phyloP scores from a whole-genome alignment of 2,888 invertebrate species.

The Notodonta ziczac region DNA sequence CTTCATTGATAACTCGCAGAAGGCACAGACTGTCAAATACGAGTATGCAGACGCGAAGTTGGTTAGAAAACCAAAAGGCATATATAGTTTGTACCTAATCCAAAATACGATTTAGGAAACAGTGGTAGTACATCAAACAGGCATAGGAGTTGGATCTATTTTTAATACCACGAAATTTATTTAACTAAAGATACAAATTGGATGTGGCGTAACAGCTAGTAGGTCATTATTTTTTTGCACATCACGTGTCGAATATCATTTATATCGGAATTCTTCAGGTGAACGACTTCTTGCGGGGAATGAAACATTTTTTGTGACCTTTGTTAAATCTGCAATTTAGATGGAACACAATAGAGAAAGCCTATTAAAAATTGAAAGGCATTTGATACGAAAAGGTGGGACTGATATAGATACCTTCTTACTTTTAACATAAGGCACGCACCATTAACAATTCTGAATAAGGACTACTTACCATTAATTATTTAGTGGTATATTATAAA shows the following conservation, averaged over 20 bases:
- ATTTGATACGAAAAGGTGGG: too few species aligned
- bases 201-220: background rate
- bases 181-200: background rate
- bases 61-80: conserved; percentile 14
- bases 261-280: background rate
- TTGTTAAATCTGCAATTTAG: background rate
- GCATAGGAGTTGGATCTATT: background rate
- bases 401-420: too few species aligned
- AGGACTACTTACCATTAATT: too few species aligned
- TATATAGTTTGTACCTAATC: too few species aligned
- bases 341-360: too few species aligned
- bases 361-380: too few species aligned
- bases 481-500: too few species aligned
- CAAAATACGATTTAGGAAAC: too few species aligned
- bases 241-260: background rate
- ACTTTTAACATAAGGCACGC: too few species aligned
- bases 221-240: conserved; percentile 1
- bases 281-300: background rate
- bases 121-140: background rate
- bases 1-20: conserved; percentile 72
- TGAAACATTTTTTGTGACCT: conserved; percentile 2
- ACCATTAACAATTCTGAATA: too few species aligned
- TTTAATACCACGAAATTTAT: background rate
- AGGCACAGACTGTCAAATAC: conserved; percentile 46
- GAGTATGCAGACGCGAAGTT: conserved; percentile 28